Percentiles rank a stretch among this genome's conserved stretches.
These are phyloP conservation scores for Scartelaos histophorus DNA, from an alignment of 2,113 vertebrate genomes.

Conservation along the genomic window DNA sequence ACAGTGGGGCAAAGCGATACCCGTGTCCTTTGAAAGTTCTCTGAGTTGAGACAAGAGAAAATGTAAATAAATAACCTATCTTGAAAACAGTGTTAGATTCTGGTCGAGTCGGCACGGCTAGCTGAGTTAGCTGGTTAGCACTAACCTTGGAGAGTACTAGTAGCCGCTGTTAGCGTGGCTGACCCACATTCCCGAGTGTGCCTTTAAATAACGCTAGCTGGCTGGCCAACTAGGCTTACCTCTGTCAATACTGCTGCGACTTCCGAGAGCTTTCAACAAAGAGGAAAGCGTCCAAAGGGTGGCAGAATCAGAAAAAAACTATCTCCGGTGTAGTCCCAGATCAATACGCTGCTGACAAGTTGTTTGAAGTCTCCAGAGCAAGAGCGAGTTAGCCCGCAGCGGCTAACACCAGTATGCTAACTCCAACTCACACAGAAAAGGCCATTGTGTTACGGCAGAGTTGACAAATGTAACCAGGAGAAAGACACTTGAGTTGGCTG, in stretches of 20 bases:
- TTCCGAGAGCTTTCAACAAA: not conserved
- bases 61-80: not conserved
- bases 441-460: slow-evolving; percentile 17
- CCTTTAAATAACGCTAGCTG: slow-evolving; percentile 43
- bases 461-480: not conserved
- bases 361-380: slow-evolving; percentile 47
- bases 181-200: slow-evolving; percentile 62
- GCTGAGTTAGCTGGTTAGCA: slow-evolving; percentile 56
- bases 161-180: slow-evolving; percentile 62
- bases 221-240: slow-evolving; percentile 52
- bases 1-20: not conserved
- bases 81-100: not conserved
- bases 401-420: slow-evolving; percentile 58
- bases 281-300: not conserved
- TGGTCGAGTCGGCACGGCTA: slow-evolving; percentile 24
- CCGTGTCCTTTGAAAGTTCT: not conserved
- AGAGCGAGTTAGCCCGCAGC: slow-evolving; percentile 47
- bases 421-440: slow-evolving; percentile 31
- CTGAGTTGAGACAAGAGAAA: not conserved
- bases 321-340: slow-evolving; percentile 28
- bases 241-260: slow-evolving; percentile 41
- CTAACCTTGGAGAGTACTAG: slow-evolving; percentile 54
- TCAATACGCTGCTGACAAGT: slow-evolving; percentile 68
- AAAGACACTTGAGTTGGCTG: slow-evolving; percentile 6
- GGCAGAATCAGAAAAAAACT: not conserved